Evolutionary conservation across 2,113 vertebrate species (phyloP), one percentile per base, ranked within the genome.

Genomic region (Trichomycterus rosablanca): DNA sequence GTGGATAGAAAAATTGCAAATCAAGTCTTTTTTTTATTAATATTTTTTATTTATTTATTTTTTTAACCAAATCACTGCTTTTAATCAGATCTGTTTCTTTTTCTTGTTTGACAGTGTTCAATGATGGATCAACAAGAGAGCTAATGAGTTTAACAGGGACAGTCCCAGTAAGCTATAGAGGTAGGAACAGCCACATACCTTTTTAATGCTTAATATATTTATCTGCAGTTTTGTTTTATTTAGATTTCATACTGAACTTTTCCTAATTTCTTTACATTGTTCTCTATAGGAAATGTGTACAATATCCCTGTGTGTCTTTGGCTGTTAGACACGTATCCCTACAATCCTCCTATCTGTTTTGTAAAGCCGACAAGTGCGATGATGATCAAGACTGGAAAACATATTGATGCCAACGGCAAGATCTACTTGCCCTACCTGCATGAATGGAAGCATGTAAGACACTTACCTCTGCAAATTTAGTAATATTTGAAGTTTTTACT

Each of bases 371-470:
- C 95, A 67, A 97, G 90, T 70, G 90, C 93, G 45, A 98, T 99
- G 96, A 97, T 97, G 80, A 99, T 99, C 78, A 98, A 97, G 85
- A 97, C 92, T 48, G 94, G 96, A 66, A 99, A 97, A 44, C 96
- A 98, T 60, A 95, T 99, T n/a, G 94, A 98, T 76, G 94, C 94
- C 65, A 99, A 98, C 37, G 96, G 95, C 55, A 98, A 97, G 72
- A 97, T 98, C 73, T 96, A 99, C 81, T 89, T 99, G 70, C 95
- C 95, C 12, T 99, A 99, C 70, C 85, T 99, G 54, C 96, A 98
- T 24, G 96, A 99, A 70, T 99, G 96, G 96, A 99, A 98, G 75
- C 93, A 97, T 0, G 96, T 99, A 80, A 89, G 90, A 87, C 43
- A 5, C 24, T 78, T 14, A 23, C 7, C 11, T 54, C 5, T 30